Evolutionary conservation across 2,113 vertebrate genomes (phyloP), one percentile per base, ranked within the genome.

Genomic region (Prochilodus magdalenae): DNA sequence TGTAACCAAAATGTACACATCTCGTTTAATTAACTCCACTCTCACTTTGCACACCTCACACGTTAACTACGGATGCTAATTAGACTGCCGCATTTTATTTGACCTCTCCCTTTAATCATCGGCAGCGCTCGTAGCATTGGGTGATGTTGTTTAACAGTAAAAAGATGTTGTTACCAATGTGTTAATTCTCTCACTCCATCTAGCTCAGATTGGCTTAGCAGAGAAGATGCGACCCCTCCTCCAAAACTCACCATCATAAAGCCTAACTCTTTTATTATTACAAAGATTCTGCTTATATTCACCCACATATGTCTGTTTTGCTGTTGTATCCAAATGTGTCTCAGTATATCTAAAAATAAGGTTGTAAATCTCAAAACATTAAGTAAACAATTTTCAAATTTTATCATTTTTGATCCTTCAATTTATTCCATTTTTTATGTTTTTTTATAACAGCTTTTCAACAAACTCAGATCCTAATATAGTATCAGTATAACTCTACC

Each of bases 21-120:
- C 91, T 92, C 92, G 87, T 89, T 84, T 93, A 92, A 93, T 93
- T 93, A 91, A 91, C 79, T 79, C 24, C 71, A 33, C 74, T 51
- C 76, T 75, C 24, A 2, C 63, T 78, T 27, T 62, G 47, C 51
- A 27, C 79, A 78, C 65, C 49, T 81, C 82, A 86, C 57, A 80
- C 53, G 57, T 77, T 80, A 72, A 69, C 15, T 62, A 26, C 44
- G 74, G 27, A 75, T 79, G 82, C 29, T 79, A 83, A 83, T 86
- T 83, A 85, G 65, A 44, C 44, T 66, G 53, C 29, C n/a, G 65
- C 30, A 83, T 75, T 86, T 82, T 55, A 13, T 59, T 12, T 83
- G 59, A 65, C 73, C 72, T 72, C 62, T 73, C 20, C 44, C 65
- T 69, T 70, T 69, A 79, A 75, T 78, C 77, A 88, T 79, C 84